Conservation (phyloP, 2,888 invertebrate species). For the Polymixis flavicincta region DNA sequence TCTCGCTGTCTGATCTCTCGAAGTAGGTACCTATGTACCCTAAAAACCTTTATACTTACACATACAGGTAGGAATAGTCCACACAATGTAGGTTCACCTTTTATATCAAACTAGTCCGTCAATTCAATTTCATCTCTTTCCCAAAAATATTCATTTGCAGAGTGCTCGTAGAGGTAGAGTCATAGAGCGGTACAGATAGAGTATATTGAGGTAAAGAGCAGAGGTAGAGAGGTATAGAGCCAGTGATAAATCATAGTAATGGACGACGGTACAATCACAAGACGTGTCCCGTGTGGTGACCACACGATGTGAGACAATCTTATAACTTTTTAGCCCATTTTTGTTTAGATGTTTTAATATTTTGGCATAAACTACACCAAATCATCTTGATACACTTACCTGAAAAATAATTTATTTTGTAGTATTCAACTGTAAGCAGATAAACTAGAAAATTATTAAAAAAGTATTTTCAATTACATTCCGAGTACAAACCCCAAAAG, state of each 20-base stretch:
- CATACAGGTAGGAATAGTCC: no score
- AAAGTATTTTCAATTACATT: not conserved
- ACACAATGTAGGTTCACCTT: constrained; percentile 13
- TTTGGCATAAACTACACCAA: not conserved
- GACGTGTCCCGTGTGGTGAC: constrained; percentile 55
- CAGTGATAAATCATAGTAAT: constrained; percentile 72
- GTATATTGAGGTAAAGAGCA: constrained; percentile 16
- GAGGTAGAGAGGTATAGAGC: constrained; percentile 26
- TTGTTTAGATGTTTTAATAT: not conserved
- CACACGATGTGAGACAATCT: constrained; percentile 2
- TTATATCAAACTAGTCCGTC: constrained; percentile 18
- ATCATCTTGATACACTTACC: not conserved
- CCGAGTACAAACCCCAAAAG: not conserved
- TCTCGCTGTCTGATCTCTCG: not conserved
- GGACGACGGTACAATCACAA: constrained; percentile 67
- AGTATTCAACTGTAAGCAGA: not conserved
- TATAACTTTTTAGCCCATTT: not conserved
- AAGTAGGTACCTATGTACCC: not conserved
- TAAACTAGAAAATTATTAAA: not conserved
- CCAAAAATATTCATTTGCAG: constrained; percentile 31
- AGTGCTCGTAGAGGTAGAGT: constrained; percentile 30
- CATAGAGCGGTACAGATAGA: not conserved
- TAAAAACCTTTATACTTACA: not conserved
- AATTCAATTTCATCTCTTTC: constrained; percentile 38
- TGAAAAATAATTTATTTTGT: not conserved